Evolutionary conservation across 2,888 invertebrate genomes (phyloP), one percentile per base, ranked within the genome.

Genomic region (Hirtodrosophila confusa): DNA sequence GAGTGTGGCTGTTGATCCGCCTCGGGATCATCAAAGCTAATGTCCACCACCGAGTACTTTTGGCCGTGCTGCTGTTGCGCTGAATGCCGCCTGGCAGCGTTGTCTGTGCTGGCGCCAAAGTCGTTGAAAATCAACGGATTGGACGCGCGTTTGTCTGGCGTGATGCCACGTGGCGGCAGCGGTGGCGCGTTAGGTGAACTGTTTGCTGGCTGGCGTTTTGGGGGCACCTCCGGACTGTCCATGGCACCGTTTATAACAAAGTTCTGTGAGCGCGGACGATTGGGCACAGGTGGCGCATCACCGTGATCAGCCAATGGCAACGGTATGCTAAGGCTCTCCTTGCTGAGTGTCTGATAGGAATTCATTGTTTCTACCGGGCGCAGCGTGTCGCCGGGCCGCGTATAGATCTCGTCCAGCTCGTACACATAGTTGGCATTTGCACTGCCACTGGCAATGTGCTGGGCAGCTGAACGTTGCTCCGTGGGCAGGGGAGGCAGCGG

Each of bases 401-500:
- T 95, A 89, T 96, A 96, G 23, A 95, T 94, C 91, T 95, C 95
- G 66, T 94, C 94, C 82, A 94, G 95, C 88, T 91, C 92, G 54
- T 91, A 94, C 90, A 90, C 89, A 37, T 89, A 89, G 85, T 93
- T 79, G 10, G 77, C 47, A 48, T 64, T 79, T 10, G 62, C 33
- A 27, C 58, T 82, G 11, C 41, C 61, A 48, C 12, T 54, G 23
- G 40, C 47, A 4, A 50, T 7, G 9, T 48, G 62, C 11, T 58
- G 67, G 5, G 17, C 69, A 9, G 75, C 74, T 3, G 53, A 84
- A 72, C 94, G 93, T 68, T 95, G 95, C 75, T 96, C 93, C 33
- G 92, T 92, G n/a, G 96, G 96, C 35, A 96, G 93, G 0, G 96
- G 96, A 2, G 97, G 97, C 69, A 97, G 89, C 0, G 97, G 97